A percentile compares a stretch with the other conserved stretches of the same genome.
Evolutionary conservation across 1,140 invertebrate genomes (phyloP).

Genomic region (Platyura marginata): DNA sequence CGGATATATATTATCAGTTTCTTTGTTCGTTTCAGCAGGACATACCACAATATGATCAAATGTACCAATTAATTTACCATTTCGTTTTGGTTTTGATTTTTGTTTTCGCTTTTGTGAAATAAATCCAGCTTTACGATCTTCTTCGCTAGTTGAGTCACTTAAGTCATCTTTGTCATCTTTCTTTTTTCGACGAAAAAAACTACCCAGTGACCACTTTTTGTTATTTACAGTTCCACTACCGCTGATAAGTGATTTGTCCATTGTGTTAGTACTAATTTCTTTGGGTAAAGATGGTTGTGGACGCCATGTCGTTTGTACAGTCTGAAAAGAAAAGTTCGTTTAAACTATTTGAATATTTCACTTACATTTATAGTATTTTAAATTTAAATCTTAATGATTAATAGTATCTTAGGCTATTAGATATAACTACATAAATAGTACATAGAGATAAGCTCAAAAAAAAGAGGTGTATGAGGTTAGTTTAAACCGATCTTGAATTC

Average conservation of each 20-base stretch:
- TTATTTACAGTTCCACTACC: slow-evolving; percentile 9
- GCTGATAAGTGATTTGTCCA: background rate
- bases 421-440: too few species aligned
- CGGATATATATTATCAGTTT: slow-evolving; percentile 31
- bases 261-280: slow-evolving; percentile 10
- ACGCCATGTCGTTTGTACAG: slow-evolving; percentile 23
- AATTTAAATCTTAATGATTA: too few species aligned
- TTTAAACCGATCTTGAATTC: too few species aligned
- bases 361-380: too few species aligned
- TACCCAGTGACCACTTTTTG: slow-evolving; percentile 55
- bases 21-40: slow-evolving; percentile 21
- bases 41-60: slow-evolving; percentile 32
- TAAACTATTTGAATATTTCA: too few species aligned
- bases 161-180: slow-evolving; percentile 27
- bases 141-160: slow-evolving; percentile 38
- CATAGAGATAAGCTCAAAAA: too few species aligned
- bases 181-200: slow-evolving; percentile 46
- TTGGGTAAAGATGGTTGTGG: slow-evolving; percentile 22
- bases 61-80: slow-evolving; percentile 24
- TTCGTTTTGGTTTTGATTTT: slow-evolving; percentile 25
- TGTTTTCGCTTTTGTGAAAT: slow-evolving; percentile 26
- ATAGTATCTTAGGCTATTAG: too few species aligned
- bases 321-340: slow-evolving; percentile 10
- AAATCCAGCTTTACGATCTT: slow-evolving; percentile 31
- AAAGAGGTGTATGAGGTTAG: too few species aligned